A percentile compares a stretch with the other conserved stretches of the same genome.
Evolutionary conservation across 2,797 vertebrate genomes (phyloP).

Genomic region (Sebastes hubbsi): DNA sequence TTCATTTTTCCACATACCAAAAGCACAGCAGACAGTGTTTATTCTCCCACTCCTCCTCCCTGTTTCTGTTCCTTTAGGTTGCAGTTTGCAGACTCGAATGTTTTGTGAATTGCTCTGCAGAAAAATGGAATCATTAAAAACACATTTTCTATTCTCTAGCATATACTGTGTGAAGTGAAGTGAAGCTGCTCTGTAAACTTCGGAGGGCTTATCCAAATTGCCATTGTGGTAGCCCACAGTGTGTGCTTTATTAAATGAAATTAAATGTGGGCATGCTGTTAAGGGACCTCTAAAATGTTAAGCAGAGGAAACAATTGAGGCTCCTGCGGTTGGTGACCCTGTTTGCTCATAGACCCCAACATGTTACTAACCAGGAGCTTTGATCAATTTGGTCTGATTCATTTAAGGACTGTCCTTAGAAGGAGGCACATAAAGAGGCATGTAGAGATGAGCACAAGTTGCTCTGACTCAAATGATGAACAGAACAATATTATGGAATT

Average conservation of each 20-base stretch:
- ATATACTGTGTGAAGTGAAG: not conserved
- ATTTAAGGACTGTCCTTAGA: not conserved
- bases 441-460: not conserved
- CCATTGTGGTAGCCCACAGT: not conserved
- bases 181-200: not conserved
- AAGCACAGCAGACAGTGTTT: not conserved
- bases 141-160: not conserved
- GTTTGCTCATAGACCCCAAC: not conserved
- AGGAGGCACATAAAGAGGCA: not conserved
- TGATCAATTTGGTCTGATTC: not conserved
- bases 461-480: not conserved
- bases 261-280: not conserved
- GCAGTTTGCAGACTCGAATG: not conserved
- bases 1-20: not conserved
- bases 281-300: not conserved
- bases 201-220: not conserved
- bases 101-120: not conserved
- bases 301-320: not conserved
- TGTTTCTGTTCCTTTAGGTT: not conserved
- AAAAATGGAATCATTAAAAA: constrained; percentile 1
- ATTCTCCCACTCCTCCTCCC: not conserved
- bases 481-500: not conserved
- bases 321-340: not conserved
- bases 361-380: not conserved
- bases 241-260: constrained; percentile 13